Base-by-base conservation (phyloP, 2,888 invertebrate genomes). In the Helobdella robusta region DNA sequence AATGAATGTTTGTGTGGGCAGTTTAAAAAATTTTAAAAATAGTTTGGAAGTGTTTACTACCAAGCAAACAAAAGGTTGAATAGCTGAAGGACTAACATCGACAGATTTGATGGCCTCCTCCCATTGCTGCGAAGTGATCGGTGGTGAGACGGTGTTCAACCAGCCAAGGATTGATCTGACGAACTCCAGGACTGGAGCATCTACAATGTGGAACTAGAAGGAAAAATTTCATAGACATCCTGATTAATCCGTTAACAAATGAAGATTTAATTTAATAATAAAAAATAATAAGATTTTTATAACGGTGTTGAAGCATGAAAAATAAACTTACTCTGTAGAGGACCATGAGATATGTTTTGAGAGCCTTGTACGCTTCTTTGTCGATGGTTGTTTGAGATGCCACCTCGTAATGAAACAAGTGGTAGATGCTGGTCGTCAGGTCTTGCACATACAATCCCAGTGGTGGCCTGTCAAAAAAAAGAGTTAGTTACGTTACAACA, bases 381-480 rank as follows among this genome's bases (percentile, higher is more conserved):
- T 30, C 44, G 28, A 62, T 48, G 8, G 20, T 32, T 25, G 32
- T n/a, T 8, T 23, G 28, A 15, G 28, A 2, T 2, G 62, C 28
- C 18, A 62, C 50, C 32, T 62, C 62, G 5, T 23, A n/a, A 28
- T 23, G 34, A 20, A 62, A 34, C 2, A 50, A 28, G 30, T 62
- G 20, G 11, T 50, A 50, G 15, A 62, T 11, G 28, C 50, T 35
- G 6, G 28, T 30, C 23, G 50, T 25, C 15, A 62, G n/a, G 35
- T 62, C 62, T n/a, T 18, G 30, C 62, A 62, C 50, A n/a, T 50
- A 15, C 32, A 62, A 32, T 18, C 62, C 62, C 34, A 50, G 62
- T 4, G 62, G 50, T 32, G 23, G 23, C 46, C 62, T 62, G 34
- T 44, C 6, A n/a, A 20, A n/a, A 6, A 56, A 30, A 56, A 56